These are phyloP conservation scores for Pedetes capensis DNA, from an alignment of 2,113 vertebrate species.

Conservation along the genomic window DNA sequence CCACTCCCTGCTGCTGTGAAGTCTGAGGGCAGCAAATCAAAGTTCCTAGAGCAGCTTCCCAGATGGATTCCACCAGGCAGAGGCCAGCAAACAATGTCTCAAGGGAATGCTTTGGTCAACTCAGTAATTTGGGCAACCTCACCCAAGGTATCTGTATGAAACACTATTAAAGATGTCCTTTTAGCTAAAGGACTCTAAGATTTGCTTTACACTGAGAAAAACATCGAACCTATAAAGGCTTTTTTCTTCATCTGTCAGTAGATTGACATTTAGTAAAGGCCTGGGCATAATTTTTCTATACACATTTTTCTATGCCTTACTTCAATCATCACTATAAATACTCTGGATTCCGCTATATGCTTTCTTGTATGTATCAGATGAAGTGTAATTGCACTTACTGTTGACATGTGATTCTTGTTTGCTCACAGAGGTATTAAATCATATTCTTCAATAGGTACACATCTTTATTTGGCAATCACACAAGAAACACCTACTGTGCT, in stretches of 20 bases:
- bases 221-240: not conserved
- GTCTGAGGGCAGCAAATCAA: constrained; percentile 44
- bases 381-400: not conserved
- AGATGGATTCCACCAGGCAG: not conserved
- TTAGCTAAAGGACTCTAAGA: not conserved
- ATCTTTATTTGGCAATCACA: constrained; percentile 24
- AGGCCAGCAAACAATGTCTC: not conserved
- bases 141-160: not conserved
- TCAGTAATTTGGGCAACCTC: not conserved
- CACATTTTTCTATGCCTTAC: not conserved
- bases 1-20: constrained; percentile 52
- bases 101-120: not conserved
- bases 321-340: not conserved
- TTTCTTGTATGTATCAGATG: not conserved
- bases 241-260: not conserved
- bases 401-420: not conserved
- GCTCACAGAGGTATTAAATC: constrained; percentile 37
- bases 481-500: not conserved
- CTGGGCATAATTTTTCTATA: not conserved
- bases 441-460: not conserved
- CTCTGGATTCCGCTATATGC: not conserved
- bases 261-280: not conserved
- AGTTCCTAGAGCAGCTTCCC: constrained; percentile 9
- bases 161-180: not conserved
- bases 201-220: constrained; percentile 18